Base-by-base conservation (phyloP, 1,140 invertebrate species). In the Cydia pomonella region DNA sequence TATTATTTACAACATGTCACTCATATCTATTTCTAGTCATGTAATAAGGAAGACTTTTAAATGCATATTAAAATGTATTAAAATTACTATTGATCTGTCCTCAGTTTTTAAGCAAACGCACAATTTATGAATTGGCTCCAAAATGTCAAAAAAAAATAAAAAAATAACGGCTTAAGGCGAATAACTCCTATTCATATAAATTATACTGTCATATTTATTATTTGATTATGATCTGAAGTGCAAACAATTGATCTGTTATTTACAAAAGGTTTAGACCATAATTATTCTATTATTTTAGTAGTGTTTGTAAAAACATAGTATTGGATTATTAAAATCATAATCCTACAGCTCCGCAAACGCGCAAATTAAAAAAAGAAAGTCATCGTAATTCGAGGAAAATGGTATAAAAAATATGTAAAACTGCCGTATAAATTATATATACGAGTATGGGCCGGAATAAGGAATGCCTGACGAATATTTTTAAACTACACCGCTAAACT, bases 11-110 rank as follows among this genome's bases (percentile, higher is more conserved):
- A 29, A 66, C 9, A 66, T 66, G 64, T 69, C 12, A 29, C 63
- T 38, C 21, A 69, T 38, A 7, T 69, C 13, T 69, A 69, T n/a
- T 33, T 69, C 64, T 69, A 69, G 64, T 69, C 64, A 69, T 33
- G 41, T 9, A 66, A 29, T 13, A 27, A 18, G 18, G 21, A 69
- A 38, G n/a, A 69, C 29, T 66, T 66, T 3, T 33, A 29, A 18
- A 63, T 27, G 1, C 16, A 29, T 64, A 64, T 64, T 64, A 29
- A 33, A 18, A 16, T 69, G 33, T 69, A 38, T 21, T 25, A n/a
- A 50, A 23, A 21, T n/a, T 69, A 69, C 16, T 59, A 18, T 23
- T 63, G 29, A 25, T 6, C 62, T 29, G 25, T 29, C 3, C 1
- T 29, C 25, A 18, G n/a, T 18, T 59, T 33, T 69, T 18, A 38